A percentile compares a stretch with the other conserved stretches of the same genome.
These are phyloP conservation scores for Platycheirus rosarum DNA, from an alignment of 2,888 invertebrate genomes.

Conservation along the genomic window DNA sequence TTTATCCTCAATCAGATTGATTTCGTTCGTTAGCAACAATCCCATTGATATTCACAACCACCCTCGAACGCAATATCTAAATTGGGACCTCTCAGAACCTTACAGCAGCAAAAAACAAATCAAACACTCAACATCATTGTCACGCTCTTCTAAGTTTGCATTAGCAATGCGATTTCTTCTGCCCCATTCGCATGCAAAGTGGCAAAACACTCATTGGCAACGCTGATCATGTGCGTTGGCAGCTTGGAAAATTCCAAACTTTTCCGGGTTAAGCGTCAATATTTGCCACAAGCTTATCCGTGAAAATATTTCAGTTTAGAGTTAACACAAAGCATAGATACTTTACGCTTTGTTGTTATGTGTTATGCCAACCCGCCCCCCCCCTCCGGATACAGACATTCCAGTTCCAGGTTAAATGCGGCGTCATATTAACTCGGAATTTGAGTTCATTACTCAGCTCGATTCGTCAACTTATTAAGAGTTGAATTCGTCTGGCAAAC, in stretches of 20 bases:
- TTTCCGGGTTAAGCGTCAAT: conserved; percentile 60
- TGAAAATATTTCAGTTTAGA: conserved; percentile 40
- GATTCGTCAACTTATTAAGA: conserved; percentile 38
- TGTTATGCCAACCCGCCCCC: no score
- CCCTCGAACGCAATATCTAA: conserved; percentile 67
- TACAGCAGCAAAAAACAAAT: conserved; percentile 11
- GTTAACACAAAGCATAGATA: conserved; percentile 11
- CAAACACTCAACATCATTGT: not conserved
- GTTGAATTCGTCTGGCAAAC: conserved; percentile 45
- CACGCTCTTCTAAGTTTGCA: conserved; percentile 22
- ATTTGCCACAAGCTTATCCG: conserved; percentile 28
- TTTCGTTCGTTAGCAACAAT: conserved; percentile 30
- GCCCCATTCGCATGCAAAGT: conserved; percentile 36
- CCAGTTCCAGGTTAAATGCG: not conserved
- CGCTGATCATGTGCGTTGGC: conserved; percentile 52
- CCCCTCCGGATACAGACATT: no score
- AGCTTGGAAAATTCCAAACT: conserved; percentile 50
- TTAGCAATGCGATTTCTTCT: not conserved
- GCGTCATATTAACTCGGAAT: not conserved
- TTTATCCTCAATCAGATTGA: conserved; percentile 43
- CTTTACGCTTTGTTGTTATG: no score
- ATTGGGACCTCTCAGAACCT: conserved; percentile 49
- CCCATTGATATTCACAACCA: conserved; percentile 49
- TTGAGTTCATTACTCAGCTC: conserved; percentile 3
- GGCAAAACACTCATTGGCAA: conserved; percentile 28